A percentile compares a stretch with the other conserved stretches of the same genome.
Evolutionary conservation across 2,113 vertebrate genomes (phyloP).

Genomic region (Neolamprologus caudopunctatus): DNA sequence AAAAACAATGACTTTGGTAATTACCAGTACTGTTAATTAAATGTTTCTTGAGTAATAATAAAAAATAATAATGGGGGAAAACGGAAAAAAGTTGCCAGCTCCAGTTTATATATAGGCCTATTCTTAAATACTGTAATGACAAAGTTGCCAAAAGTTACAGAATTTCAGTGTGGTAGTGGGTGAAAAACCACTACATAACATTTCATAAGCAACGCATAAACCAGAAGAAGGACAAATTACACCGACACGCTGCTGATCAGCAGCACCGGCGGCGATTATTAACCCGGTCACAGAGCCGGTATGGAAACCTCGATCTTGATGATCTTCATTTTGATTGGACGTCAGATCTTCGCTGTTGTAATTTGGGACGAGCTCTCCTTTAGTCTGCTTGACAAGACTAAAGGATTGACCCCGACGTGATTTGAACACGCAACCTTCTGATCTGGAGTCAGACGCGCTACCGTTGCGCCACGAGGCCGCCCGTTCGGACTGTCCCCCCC

Average conservation of each 20-base stretch:
- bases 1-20: background rate
- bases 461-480: background rate
- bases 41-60: background rate
- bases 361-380: background rate
- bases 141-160: background rate
- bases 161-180: background rate
- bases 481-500: background rate
- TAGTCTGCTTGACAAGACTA: background rate
- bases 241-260: accelerated
- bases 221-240: background rate
- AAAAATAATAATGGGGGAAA: background rate
- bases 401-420: background rate
- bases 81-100: background rate
- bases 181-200: accelerated
- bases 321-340: background rate
- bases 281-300: background rate
- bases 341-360: accelerated
- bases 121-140: background rate
- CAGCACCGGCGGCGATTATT: accelerated
- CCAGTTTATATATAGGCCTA: background rate
- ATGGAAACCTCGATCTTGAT: background rate
- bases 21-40: background rate
- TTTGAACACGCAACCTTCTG: background rate
- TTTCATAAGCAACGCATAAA: accelerated
- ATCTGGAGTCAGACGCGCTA: background rate